Evolutionary conservation across 64 coral and sea anemone species (phyloP).

Genomic region (Trachythela sp.): DNA sequence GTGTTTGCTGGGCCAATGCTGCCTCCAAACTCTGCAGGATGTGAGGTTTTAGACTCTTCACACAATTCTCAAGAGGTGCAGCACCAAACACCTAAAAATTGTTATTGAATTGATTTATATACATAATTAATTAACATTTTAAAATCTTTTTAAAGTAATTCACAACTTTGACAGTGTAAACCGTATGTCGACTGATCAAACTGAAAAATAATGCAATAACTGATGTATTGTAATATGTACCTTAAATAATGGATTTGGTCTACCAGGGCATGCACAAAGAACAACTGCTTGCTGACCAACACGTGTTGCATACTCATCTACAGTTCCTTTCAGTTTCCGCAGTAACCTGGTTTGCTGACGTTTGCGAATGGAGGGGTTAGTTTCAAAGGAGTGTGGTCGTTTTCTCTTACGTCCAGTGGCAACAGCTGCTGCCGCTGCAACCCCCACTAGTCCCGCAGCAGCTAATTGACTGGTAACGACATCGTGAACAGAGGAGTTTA

Average conservation of each 20-base stretch:
- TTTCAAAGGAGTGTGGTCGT: conserved; percentile 92
- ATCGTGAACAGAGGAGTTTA: conserved; percentile 72
- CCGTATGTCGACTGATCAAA: no score
- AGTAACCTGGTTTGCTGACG: conserved; percentile 91
- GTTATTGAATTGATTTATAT: not conserved
- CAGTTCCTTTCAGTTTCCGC: conserved; percentile 79
- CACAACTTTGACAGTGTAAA: no score
- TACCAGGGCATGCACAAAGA: conserved; percentile 84
- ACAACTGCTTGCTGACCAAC: conserved; percentile 98
- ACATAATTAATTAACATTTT: not conserved
- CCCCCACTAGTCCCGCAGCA: conserved; percentile 82
- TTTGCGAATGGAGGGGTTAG: conserved; percentile 97
- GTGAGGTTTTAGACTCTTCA: conserved; percentile 83
- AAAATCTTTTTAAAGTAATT: not conserved
- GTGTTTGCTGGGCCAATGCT: conserved; percentile 86
- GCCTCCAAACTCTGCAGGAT: conserved; percentile 83
- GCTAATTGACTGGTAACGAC: conserved; percentile 88
- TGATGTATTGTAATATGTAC: not conserved
- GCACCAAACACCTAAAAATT: conserved; percentile 70
- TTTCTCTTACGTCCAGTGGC: conserved; percentile 94
- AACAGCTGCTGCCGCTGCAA: conserved; percentile 88
- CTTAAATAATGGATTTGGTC: conserved; percentile 92
- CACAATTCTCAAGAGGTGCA: conserved; percentile 89
- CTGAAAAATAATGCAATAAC: no score
- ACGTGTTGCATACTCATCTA: conserved; percentile 94